phyloP scores from a whole-genome alignment of 2,888 invertebrate species.

The Drosophila aldrichi region DNA sequence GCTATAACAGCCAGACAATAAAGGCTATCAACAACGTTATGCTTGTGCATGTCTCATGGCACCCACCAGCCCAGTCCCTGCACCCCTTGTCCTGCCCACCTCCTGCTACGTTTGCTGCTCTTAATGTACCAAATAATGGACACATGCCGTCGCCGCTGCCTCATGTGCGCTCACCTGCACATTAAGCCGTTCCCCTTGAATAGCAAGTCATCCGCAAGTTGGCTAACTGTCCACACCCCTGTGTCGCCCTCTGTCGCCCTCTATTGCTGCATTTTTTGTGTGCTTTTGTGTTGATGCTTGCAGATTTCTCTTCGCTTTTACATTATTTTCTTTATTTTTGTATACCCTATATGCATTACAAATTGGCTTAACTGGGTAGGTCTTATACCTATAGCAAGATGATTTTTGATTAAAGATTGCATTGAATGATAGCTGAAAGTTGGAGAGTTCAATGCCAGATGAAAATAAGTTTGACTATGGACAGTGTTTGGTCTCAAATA shows the following conservation, averaged over 20 bases:
- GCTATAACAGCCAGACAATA: constrained; percentile 65
- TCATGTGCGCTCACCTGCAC: constrained; percentile 42
- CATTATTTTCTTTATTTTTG: not conserved
- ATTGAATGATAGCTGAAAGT: not conserved
- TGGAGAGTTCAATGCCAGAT: not conserved
- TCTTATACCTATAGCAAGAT: not conserved
- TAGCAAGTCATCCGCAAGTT: constrained; percentile 33
- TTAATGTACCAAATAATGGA: constrained; percentile 66
- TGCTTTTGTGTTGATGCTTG: constrained; percentile 37
- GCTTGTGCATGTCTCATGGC: constrained; percentile 31
- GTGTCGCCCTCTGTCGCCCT: not conserved
- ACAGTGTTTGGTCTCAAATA: too few species aligned
- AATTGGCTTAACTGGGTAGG: not conserved
- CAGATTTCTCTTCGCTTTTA: constrained; percentile 20
- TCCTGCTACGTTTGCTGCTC: constrained; percentile 35
- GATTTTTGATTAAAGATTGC: too few species aligned
- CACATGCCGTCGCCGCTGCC: constrained; percentile 52
- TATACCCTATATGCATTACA: constrained; percentile 9
- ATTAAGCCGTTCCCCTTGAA: constrained; percentile 55
- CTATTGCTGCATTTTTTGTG: constrained; percentile 4
- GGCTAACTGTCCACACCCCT: constrained; percentile 7
- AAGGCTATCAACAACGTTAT: constrained; percentile 65
- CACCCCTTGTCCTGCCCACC: not conserved
- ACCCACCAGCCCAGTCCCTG: not conserved
- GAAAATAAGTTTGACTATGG: too few species aligned